Base-by-base conservation (phyloP, 1,140 invertebrate species). In the Drosophila melanica region DNA sequence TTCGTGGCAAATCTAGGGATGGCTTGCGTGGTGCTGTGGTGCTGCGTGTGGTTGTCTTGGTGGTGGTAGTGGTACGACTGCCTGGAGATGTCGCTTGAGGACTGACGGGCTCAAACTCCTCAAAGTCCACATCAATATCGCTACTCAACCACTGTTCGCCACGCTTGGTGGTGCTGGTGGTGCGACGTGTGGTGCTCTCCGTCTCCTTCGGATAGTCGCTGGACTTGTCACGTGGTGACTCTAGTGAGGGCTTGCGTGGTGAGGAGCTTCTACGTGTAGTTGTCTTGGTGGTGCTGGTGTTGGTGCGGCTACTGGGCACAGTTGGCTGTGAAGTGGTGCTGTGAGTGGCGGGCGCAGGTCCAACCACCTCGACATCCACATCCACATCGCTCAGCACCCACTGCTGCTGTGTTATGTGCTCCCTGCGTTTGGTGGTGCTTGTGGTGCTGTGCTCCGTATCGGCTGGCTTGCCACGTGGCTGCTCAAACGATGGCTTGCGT, bases 381-480 rank as follows among this genome's bases (percentile, higher is more conserved):
- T 87, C 81, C n/a, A 82, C 68, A 53, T 87, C 82, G 33, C 50
- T 66, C 10, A 70, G n/a, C 1, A 87, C 79, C 81, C 81, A 86
- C n/a, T 79, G 76, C 8, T 85, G 68, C 35, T 81, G 78, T 18
- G 53, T 87, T 8, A 87, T 66, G 10, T 68, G 75, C 42, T 87
- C 79, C 53, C 70, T 44, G 8, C 79, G 75, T 9, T 87, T 74
- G 39, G 18, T 58, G 33, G 65, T 53, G 14, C 44, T 37, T 20
- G 6, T 55, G n/a, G 16, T 64, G 8, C 62, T 57, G 6, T 51
- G 68, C 44, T 66, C 62, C 0, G 50, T 33, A 4, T 72, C 47
- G 10, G 1, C 35, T 9, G 41, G 18, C 44, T 65, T 57, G 23
- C 60, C 42, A 11, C 44, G 44, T 33, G 59, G 33, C 10, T 50